These are phyloP conservation scores for Aselliscus stoliczkanus DNA, from an alignment of 2,797 vertebrate species.

Conservation along the genomic window DNA sequence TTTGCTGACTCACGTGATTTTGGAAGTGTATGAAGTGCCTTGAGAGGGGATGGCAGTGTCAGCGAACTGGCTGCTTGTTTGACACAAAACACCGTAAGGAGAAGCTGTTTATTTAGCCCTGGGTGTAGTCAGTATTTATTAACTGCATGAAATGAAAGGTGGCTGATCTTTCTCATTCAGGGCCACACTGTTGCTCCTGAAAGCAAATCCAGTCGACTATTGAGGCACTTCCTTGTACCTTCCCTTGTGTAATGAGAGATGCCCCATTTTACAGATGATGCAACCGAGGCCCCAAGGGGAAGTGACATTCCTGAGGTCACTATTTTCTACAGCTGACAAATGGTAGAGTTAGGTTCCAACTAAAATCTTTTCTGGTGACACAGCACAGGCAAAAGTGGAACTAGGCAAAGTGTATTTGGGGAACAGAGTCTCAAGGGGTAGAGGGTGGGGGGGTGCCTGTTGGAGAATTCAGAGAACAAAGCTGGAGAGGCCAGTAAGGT, in stretches of 20 bases:
- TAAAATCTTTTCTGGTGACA: not conserved
- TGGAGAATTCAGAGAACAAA: not conserved
- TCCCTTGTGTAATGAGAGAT: not conserved
- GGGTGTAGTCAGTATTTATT: not conserved
- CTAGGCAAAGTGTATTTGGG: not conserved
- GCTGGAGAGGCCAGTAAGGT: not conserved
- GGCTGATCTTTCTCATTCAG: not conserved
- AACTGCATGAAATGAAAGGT: not conserved
- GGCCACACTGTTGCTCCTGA: not conserved
- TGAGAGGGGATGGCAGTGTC: not conserved
- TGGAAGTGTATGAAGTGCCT: not conserved
- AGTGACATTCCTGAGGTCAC: not conserved
- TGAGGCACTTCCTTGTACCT: not conserved
- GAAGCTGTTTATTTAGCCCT: not conserved
- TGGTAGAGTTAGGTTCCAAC: not conserved
- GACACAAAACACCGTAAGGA: not conserved
- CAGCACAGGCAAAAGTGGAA: not conserved
- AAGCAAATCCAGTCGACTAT: not conserved
- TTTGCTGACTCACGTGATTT: not conserved
- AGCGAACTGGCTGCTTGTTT: not conserved
- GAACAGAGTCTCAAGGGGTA: not conserved
- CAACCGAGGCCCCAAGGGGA: not conserved
- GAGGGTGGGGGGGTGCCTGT: not conserved
- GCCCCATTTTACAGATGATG: constrained; percentile 51
- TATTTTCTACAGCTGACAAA: not conserved